Conservation (phyloP, 1,140 invertebrate species). For the Hirudo medicinalis region DNA sequence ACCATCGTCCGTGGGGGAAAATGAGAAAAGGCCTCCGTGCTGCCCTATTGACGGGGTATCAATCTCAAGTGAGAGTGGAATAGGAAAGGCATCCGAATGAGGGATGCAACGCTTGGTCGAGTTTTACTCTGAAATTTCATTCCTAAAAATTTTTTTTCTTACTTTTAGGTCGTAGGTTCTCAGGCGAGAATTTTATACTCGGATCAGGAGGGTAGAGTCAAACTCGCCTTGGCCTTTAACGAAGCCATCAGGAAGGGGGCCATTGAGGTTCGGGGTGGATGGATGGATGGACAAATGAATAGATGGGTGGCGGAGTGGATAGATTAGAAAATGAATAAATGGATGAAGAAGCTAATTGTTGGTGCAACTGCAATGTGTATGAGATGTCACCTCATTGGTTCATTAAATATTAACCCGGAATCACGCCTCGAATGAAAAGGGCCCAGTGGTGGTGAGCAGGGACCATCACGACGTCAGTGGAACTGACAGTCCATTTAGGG, state of each 20-base stretch:
- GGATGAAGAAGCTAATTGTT: too few relatives aligned
- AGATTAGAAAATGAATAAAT: too few relatives aligned
- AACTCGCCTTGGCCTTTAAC: constrained; percentile 52
- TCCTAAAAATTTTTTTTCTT: constrained; percentile 17
- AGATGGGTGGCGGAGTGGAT: too few relatives aligned
- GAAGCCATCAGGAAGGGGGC: constrained; percentile 44
- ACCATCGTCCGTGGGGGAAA: too few relatives aligned
- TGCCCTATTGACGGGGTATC: too few relatives aligned
- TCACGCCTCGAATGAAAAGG: constrained; percentile 33
- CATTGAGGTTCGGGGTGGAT: constrained; percentile 37
- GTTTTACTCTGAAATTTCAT: too few relatives aligned
- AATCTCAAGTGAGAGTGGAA: too few relatives aligned
- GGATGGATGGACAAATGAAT: too few relatives aligned
- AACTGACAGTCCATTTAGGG: constrained; percentile 55
- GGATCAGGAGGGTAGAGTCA: constrained; percentile 47
- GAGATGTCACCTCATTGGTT: background rate
- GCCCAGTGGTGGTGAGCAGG: constrained; percentile 51
- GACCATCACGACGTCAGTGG: constrained; percentile 61
- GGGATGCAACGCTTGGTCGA: too few relatives aligned
- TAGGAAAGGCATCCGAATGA: too few relatives aligned
- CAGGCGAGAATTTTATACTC: constrained; percentile 55
- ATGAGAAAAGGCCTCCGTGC: too few relatives aligned
- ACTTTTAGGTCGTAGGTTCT: constrained; percentile 45
- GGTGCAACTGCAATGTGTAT: too few relatives aligned
- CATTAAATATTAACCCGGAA: background rate